A percentile compares a stretch with the other conserved stretches of the same genome.
Conservation (phyloP, 1,140 invertebrate genomes). For the Brachionus asplanchnoidis region DNA sequence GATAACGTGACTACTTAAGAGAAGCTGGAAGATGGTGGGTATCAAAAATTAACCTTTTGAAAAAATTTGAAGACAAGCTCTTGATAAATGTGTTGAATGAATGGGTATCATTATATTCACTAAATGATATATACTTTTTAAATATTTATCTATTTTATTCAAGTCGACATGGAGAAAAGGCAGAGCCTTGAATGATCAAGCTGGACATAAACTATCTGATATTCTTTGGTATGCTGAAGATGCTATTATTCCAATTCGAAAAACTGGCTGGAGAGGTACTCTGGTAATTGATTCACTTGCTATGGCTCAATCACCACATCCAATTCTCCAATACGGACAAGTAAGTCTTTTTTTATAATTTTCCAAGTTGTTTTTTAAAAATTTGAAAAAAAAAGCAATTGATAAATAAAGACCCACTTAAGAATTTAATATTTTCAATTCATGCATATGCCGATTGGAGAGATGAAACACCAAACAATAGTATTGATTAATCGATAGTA, state of each 20-base stretch:
- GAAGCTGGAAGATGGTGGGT: background rate
- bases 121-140: too few species aligned
- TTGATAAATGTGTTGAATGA: background rate
- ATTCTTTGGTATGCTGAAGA: background rate
- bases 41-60: background rate
- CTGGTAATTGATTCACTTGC: background rate
- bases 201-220: background rate
- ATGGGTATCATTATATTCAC: background rate
- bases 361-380: background rate
- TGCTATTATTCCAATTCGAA: background rate
- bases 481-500: background rate
- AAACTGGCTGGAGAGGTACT: background rate
- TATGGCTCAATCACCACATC: background rate
- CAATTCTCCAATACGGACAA: background rate
- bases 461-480: background rate
- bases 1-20: background rate
- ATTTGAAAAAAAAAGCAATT: background rate
- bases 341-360: too few species aligned
- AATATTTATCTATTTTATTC: background rate
- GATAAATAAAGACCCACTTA: background rate
- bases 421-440: background rate
- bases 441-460: background rate
- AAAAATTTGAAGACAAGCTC: background rate
- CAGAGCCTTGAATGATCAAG: background rate
- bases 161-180: background rate